Evolutionary conservation across 1,140 invertebrate species (phyloP).

Genomic region (Platyura marginata): DNA sequence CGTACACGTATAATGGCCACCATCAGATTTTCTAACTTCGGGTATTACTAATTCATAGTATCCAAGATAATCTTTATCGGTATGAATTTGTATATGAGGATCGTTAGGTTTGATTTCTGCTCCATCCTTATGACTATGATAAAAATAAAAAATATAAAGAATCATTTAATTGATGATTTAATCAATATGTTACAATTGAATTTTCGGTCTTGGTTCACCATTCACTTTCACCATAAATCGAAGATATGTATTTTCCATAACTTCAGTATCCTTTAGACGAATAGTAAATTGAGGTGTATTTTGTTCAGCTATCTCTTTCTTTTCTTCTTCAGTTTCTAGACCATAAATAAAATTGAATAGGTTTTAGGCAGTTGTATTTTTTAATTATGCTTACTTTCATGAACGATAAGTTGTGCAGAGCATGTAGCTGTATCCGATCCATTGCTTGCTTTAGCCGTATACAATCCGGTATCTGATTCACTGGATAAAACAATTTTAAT

Average conservation of each 20-base stretch:
- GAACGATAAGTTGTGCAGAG: constrained; percentile 67
- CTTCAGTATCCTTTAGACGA: constrained; percentile 66
- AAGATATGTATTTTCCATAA: constrained; percentile 69
- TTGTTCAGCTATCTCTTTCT: constrained; percentile 42
- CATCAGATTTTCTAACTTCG: constrained; percentile 59
- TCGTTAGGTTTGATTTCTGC: constrained; percentile 44
- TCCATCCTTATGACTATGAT: constrained; percentile 64
- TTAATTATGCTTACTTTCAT: constrained; percentile 44
- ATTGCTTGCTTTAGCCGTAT: constrained; percentile 79
- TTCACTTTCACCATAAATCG: constrained; percentile 80
- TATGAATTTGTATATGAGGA: constrained; percentile 52
- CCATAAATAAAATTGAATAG: constrained; percentile 4
- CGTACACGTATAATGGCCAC: constrained; percentile 73
- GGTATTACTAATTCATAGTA: constrained; percentile 82
- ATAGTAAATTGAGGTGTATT: constrained; percentile 66
- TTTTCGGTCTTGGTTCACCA: constrained; percentile 64
- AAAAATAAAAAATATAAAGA: constrained; percentile 6
- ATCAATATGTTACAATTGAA: constrained; percentile 60
- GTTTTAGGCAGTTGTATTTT: constrained; percentile 4
- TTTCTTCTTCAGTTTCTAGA: constrained; percentile 51
- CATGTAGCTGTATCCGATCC: constrained; percentile 57
- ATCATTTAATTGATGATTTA: constrained; percentile 4
- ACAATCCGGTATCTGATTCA: constrained; percentile 72
- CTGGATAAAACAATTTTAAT: constrained; percentile 8
- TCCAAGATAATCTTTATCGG: constrained; percentile 58